These are phyloP conservation scores for Hyperopisus bebe DNA, from an alignment of 2,113 vertebrate genomes.

Conservation along the genomic window DNA sequence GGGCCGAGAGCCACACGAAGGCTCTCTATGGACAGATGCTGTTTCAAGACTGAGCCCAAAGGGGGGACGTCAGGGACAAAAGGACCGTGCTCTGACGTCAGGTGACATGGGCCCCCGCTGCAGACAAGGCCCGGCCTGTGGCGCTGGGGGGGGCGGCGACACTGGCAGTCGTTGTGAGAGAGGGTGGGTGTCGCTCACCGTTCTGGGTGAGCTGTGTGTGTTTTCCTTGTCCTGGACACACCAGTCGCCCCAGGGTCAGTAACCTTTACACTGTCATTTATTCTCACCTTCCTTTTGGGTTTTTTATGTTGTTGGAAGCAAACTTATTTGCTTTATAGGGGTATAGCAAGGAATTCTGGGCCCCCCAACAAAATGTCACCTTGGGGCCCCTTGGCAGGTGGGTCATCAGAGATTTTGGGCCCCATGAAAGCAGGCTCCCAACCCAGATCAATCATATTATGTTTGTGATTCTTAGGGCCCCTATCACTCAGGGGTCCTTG, in stretches of 20 bases:
- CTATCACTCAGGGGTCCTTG: background rate
- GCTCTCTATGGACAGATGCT: background rate
- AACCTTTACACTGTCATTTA: background rate
- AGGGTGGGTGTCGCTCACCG: background rate
- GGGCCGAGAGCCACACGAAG: background rate
- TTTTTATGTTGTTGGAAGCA: background rate
- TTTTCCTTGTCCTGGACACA: background rate
- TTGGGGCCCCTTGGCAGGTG: background rate
- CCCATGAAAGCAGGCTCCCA: too few relatives aligned
- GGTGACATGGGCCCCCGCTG: background rate
- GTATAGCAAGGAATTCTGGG: background rate
- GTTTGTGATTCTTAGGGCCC: too few relatives aligned
- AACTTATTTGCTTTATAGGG: background rate
- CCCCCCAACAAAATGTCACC: background rate
- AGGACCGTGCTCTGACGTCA: slow-evolving; percentile 10
- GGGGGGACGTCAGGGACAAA: background rate
- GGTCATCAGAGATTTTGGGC: background rate
- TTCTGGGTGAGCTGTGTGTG: background rate
- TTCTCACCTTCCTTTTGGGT: background rate
- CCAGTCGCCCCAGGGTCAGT: background rate
- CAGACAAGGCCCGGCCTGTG: slow-evolving; percentile 1
- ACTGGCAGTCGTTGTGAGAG: background rate
- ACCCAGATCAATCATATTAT: too few relatives aligned
- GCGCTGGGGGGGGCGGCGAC: background rate
- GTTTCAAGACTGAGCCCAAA: slow-evolving; percentile 10